Evolutionary conservation across 2,888 invertebrate species (phyloP), one percentile per base, ranked within the genome.

Genomic region (Ptilodon capucinus): DNA sequence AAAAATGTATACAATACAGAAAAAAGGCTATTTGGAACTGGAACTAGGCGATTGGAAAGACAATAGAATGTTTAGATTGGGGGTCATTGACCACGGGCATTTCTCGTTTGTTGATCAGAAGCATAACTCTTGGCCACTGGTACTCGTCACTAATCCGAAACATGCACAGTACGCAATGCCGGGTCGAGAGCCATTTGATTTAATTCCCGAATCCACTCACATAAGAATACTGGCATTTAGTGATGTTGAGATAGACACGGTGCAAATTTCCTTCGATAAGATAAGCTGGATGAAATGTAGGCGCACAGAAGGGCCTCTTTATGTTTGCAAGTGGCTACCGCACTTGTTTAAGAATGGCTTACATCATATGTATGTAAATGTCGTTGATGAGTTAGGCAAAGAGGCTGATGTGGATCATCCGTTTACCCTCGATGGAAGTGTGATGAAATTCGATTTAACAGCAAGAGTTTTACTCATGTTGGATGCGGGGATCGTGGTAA

Each of bases 1-100:
- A 6, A 91, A 94, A 58, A 97, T 98, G 97, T 97, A 97, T 74
- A 95, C 97, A 1, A 89, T 95, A 61, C 98, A 98, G 71, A 93
- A 94, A 64, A 93, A 93, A 52, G 97, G 97, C 4, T 95, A 93
- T 74, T 86, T 98, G 50, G 98, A 98, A 84, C 89, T 98, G 48
- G 98, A 98, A 85, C 86, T 98, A 44, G 97, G 95, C 7, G 98
- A 98, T 86, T 98, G 98, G 97, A 98, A 97, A 84, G 96, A 96
- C 69, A 96, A 95, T 74, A 92, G 97, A 88, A 92, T 95, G 96
- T 97, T 92, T 85, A 93, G 98, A 32, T 78, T 98, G 42, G 93
- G 94, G 55, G 97, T 95, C n/a, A 93, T 98, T 60, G 98, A 98
- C 84, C 96, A 97, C 81, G 97, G 97, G 39, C 86, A 97, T 60